Evolutionary conservation across 2,113 vertebrate species (phyloP).

Genomic region (Nycticorax nycticorax): DNA sequence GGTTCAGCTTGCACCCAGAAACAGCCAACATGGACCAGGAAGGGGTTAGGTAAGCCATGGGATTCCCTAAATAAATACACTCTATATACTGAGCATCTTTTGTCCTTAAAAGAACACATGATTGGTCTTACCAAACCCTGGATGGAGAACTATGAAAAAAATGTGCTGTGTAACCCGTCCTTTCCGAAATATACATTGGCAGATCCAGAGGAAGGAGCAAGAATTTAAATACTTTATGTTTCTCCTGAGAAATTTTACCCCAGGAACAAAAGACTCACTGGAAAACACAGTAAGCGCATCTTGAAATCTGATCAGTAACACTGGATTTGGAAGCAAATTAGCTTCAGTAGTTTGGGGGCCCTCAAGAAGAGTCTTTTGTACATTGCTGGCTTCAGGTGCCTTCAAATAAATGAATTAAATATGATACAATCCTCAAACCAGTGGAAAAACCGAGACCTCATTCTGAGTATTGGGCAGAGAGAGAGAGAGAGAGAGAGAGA

Average conservation of each 20-base stretch:
- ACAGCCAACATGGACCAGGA: background rate
- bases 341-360: background rate
- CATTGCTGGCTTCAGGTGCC: background rate
- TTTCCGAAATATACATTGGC: background rate
- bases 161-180: background rate
- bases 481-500: background rate
- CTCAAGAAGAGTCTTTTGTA: background rate
- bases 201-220: background rate
- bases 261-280: background rate
- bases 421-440: background rate
- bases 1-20: background rate
- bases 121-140: background rate
- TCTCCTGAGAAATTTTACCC: background rate
- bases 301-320: background rate
- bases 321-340: background rate
- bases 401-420: slow-evolving; percentile 12
- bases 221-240: background rate
- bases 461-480: background rate
- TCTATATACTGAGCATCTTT: background rate
- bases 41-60: background rate
- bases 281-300: background rate
- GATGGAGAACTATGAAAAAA: background rate
- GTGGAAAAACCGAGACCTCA: background rate
- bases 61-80: background rate
- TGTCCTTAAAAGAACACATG: background rate